phyloP scores from a whole-genome alignment of 2,888 invertebrate species.

The Hydrotaea diabolus region DNA sequence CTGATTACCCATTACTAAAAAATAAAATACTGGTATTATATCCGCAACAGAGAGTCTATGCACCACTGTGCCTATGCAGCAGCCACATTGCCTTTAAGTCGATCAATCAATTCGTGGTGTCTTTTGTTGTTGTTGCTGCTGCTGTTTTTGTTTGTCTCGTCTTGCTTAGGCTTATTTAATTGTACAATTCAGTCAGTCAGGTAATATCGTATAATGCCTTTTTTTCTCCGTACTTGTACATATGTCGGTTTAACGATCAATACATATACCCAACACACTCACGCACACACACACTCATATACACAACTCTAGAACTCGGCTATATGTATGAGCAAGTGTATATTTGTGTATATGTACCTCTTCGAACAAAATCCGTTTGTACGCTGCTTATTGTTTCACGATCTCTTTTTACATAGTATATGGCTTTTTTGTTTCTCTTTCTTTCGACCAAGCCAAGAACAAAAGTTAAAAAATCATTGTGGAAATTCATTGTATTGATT shows the following conservation, averaged over 20 bases:
- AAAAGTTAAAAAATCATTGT: slow-evolving; percentile 40
- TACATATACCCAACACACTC: slow-evolving; percentile 50
- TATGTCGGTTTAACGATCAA: slow-evolving; percentile 38
- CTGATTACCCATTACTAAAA: no score
- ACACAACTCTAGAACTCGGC: not conserved
- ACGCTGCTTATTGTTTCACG: slow-evolving; percentile 38
- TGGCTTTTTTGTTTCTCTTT: slow-evolving; percentile 33
- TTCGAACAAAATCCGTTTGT: slow-evolving; percentile 44
- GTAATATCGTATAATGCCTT: slow-evolving; percentile 61
- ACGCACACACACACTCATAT: slow-evolving; percentile 38
- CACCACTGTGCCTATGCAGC: slow-evolving; percentile 11
- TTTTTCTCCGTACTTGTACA: slow-evolving; percentile 33
- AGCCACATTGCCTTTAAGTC: slow-evolving; percentile 35
- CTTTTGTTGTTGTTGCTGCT: slow-evolving; percentile 6
- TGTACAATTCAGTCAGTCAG: slow-evolving; percentile 65
- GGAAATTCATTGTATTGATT: slow-evolving; percentile 21
- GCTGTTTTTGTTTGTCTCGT: not conserved
- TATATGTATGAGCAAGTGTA: not conserved
- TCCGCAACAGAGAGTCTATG: no score
- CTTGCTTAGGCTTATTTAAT: slow-evolving; percentile 57
- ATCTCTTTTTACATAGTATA: slow-evolving; percentile 14
- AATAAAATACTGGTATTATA: no score
- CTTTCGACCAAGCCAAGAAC: not conserved
- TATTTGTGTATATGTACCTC: not conserved
- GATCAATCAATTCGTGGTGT: slow-evolving; percentile 63